These are phyloP conservation scores for Hedya salicella DNA, from an alignment of 2,888 invertebrate species.

Conservation along the genomic window DNA sequence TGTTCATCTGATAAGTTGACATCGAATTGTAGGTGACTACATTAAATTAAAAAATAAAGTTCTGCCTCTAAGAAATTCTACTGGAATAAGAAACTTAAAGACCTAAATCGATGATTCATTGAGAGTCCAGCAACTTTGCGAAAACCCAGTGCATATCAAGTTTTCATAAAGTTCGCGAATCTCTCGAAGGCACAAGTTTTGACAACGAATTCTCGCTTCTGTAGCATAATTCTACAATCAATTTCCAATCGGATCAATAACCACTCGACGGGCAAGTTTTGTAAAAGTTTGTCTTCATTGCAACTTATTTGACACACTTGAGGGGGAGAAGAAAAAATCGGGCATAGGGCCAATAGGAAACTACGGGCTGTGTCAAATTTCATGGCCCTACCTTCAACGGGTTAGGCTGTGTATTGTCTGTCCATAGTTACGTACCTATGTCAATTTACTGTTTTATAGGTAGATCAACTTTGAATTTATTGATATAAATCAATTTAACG, in stretches of 20 bases:
- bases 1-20: no score
- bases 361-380: no score
- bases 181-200: slow-evolving; percentile 11
- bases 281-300: background rate
- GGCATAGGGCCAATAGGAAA: no score
- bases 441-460: no score
- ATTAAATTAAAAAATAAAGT: background rate
- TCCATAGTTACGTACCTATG: no score
- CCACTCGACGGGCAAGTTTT: background rate
- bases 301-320: no score
- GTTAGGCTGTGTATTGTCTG: no score
- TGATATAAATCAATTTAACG: no score
- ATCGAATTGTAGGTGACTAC: background rate
- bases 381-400: no score
- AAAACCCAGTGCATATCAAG: slow-evolving; percentile 24
- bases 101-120: slow-evolving; percentile 19
- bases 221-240: slow-evolving; percentile 26
- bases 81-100: background rate
- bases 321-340: no score
- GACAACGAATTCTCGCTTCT: slow-evolving; percentile 24
- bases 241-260: slow-evolving; percentile 20
- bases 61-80: background rate
- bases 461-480: no score
- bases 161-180: slow-evolving; percentile 23
- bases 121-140: slow-evolving; percentile 10